These are phyloP conservation scores for Propithecus deckenii DNA, from an alignment of 2,797 vertebrate genomes.

Conservation along the genomic window DNA sequence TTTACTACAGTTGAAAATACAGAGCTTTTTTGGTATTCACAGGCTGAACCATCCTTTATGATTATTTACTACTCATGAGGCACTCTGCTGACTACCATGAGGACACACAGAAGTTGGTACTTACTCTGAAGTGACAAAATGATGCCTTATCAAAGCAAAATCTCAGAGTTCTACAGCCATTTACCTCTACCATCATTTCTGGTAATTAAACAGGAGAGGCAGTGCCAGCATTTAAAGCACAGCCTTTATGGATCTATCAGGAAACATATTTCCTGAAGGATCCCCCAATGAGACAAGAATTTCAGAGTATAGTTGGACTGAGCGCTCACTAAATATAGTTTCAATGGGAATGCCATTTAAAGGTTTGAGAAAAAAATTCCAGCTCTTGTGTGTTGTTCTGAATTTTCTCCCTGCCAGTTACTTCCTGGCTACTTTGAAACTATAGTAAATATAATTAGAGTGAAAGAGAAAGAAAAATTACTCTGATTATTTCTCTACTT, in stretches of 20 bases:
- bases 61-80: background rate
- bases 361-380: background rate
- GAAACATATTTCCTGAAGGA: background rate
- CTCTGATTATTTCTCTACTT: background rate
- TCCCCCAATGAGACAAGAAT: background rate
- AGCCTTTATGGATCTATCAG: background rate
- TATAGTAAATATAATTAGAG: background rate
- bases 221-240: background rate
- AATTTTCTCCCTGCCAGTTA: background rate
- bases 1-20: background rate
- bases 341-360: background rate
- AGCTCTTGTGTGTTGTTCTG: background rate
- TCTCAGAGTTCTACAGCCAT: background rate
- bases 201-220: background rate
- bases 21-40: background rate
- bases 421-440: slow-evolving; percentile 28
- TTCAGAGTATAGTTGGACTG: background rate
- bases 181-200: background rate
- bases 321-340: background rate
- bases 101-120: background rate
- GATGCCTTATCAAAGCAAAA: background rate
- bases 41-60: background rate
- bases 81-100: background rate
- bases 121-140: background rate
- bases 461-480: slow-evolving; percentile 39